Evolutionary conservation across 2,797 vertebrate species (phyloP), one percentile per base, ranked within the genome.

Genomic region (Brachyalestes nurse): DNA sequence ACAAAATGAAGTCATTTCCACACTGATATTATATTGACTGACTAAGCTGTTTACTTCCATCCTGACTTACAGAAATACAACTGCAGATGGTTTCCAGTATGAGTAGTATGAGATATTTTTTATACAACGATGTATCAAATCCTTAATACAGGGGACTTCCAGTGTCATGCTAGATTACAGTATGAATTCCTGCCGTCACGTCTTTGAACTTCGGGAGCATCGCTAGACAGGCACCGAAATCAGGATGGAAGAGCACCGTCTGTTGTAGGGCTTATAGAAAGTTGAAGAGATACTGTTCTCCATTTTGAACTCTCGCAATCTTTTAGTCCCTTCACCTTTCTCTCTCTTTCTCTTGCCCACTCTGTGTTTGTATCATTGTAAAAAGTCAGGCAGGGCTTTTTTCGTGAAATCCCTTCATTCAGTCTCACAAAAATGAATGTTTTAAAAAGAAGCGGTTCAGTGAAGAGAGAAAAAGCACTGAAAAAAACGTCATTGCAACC

Each of bases 361-460:
- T 66, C 80, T 64, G 21, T 70, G 58, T 4, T 66, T 19, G 66
- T 79, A 71, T 82, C 82, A 74, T 82, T 77, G 85, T 85, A 64
- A 76, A 67, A 88, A 80, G 86, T 87, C 82, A 79, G 67, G 40
- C 77, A 42, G 77, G 34, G 62, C 79, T 86, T 74, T 86, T 74
- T 23, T 23, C 70, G 45, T 75, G 10, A 70, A 40, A 66, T 75
- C 65, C 42, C 5, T 71, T 47, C 45, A 64, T 62, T 75, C 28
- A 17, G 19, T 12, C 60, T 47, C 77, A 84, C 82, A 4, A 86
- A 87, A 85, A 78, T 72, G 83, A 88, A 84, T 84, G 80, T 88
- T 90, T 88, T 90, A 79, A 90, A 89, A 90, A 82, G 87, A 74
- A 81, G 81, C 12, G 42, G 81, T 75, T 82, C 57, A 34, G 2